Evolutionary conservation across 2,888 invertebrate species (phyloP).

Genomic region (Ichneumoninae sp.): DNA sequence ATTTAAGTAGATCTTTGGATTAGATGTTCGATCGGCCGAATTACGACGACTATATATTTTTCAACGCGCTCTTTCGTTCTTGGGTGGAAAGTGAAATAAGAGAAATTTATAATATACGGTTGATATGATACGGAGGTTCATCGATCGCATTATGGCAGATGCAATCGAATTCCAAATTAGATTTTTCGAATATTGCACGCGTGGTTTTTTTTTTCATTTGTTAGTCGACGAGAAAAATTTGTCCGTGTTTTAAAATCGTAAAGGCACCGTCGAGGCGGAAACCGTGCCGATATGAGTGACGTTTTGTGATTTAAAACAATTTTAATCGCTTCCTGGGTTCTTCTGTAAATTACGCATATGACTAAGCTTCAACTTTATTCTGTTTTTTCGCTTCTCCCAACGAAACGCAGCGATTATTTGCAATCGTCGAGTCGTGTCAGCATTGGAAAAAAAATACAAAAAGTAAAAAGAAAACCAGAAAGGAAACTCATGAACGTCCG

Average conservation of each 20-base stretch:
- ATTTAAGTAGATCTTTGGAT: conserved; percentile 11
- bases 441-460: not conserved
- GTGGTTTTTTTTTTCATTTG: not conserved
- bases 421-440: not conserved
- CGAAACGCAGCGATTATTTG: not conserved
- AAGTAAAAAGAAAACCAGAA: conserved; percentile 6
- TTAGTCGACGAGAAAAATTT: not conserved
- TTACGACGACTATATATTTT: conserved; percentile 5
- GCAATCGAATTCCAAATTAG: not conserved
- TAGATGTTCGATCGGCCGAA: not conserved
- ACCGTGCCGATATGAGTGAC: not conserved
- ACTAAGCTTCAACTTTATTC: conserved; percentile 4
- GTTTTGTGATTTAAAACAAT: not conserved
- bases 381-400: not conserved
- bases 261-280: not conserved
- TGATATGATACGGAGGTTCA: not conserved
- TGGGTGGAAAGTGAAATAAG: not conserved
- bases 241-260: conserved; percentile 22
- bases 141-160: conserved; percentile 1
- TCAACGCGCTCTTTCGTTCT: conserved; percentile 15
- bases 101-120: not conserved
- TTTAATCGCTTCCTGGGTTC: not conserved
- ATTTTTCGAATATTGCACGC: not conserved
- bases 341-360: not conserved
- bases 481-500: conserved; percentile 16